These are phyloP conservation scores for Epinotia bilunana DNA, from an alignment of 2,888 invertebrate species.

Conservation along the genomic window DNA sequence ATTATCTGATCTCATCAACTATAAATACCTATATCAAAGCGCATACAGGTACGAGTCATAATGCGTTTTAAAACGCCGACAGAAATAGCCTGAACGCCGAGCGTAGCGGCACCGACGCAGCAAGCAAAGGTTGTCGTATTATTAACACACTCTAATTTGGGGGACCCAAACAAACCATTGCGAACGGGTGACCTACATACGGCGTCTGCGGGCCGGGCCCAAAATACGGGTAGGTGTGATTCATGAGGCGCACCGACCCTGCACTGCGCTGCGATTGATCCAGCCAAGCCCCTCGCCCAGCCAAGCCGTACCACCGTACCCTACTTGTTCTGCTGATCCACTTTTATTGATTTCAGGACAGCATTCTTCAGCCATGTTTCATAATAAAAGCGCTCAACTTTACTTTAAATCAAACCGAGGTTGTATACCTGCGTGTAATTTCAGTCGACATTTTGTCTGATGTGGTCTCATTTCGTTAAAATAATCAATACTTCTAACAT, in stretches of 20 bases:
- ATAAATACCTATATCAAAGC: slow-evolving; percentile 43
- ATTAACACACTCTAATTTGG: slow-evolving; percentile 80
- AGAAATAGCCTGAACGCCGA: slow-evolving; percentile 64
- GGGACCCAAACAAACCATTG: slow-evolving; percentile 83
- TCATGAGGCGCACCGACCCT: slow-evolving; percentile 60
- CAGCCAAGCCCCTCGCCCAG: slow-evolving; percentile 45
- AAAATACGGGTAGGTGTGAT: slow-evolving; percentile 67
- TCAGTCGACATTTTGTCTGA: not conserved
- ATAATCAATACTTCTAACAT: not conserved
- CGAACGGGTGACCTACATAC: slow-evolving; percentile 80
- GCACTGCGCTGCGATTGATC: slow-evolving; percentile 49
- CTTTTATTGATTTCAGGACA: slow-evolving; percentile 12
- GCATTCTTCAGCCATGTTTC: not conserved
- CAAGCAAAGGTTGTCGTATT: slow-evolving; percentile 79
- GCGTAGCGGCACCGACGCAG: slow-evolving; percentile 56
- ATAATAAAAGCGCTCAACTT: not conserved
- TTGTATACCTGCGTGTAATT: not conserved
- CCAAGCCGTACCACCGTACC: slow-evolving; percentile 43
- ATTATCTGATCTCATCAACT: slow-evolving; percentile 23
- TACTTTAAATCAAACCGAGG: not conserved
- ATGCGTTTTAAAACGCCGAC: slow-evolving; percentile 60
- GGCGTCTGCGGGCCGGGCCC: slow-evolving; percentile 70
- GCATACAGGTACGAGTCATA: slow-evolving; percentile 57
- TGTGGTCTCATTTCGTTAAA: not conserved
- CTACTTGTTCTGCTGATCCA: slow-evolving; percentile 19